A percentile compares a stretch with the other conserved stretches of the same genome.
These are phyloP conservation scores for Helostoma temminkii DNA, from an alignment of 2,797 vertebrate genomes.

Conservation along the genomic window DNA sequence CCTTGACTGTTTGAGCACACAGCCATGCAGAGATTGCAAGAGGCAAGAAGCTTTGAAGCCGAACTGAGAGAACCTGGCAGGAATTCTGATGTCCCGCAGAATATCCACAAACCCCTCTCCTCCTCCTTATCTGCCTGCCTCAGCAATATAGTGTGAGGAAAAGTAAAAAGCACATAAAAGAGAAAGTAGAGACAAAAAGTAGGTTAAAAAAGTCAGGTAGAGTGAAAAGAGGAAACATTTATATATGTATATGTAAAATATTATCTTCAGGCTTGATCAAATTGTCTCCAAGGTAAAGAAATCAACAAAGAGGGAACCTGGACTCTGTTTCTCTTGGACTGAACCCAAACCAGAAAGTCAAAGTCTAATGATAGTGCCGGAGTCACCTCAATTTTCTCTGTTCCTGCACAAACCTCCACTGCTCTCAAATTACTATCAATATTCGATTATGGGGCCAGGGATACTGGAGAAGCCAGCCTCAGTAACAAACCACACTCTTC, in stretches of 20 bases:
- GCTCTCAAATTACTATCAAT: constrained; percentile 67
- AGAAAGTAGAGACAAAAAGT: not conserved
- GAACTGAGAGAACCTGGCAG: constrained; percentile 87
- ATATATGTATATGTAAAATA: constrained; percentile 12
- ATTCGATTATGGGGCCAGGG: constrained; percentile 63
- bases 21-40: constrained; percentile 81
- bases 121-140: constrained; percentile 15
- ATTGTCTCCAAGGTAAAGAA: constrained; percentile 51
- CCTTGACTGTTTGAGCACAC: constrained; percentile 63
- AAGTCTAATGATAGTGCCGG: constrained; percentile 70
- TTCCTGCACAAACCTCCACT: constrained; percentile 65
- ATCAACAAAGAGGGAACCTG: constrained; percentile 54
- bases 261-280: constrained; percentile 12
- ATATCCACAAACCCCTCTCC: constrained; percentile 56
- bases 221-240: not conserved
- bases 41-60: constrained; percentile 86
- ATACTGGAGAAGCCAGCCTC: constrained; percentile 30
- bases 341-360: constrained; percentile 74
- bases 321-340: constrained; percentile 75
- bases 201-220: constrained; percentile 11
- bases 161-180: constrained; percentile 28
- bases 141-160: constrained; percentile 32
- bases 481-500: constrained; percentile 61
- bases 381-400: constrained; percentile 66
- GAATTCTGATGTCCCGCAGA: constrained; percentile 87